Evolutionary conservation across 2,797 vertebrate species (phyloP).

Genomic region (Sebastes elongatus): DNA sequence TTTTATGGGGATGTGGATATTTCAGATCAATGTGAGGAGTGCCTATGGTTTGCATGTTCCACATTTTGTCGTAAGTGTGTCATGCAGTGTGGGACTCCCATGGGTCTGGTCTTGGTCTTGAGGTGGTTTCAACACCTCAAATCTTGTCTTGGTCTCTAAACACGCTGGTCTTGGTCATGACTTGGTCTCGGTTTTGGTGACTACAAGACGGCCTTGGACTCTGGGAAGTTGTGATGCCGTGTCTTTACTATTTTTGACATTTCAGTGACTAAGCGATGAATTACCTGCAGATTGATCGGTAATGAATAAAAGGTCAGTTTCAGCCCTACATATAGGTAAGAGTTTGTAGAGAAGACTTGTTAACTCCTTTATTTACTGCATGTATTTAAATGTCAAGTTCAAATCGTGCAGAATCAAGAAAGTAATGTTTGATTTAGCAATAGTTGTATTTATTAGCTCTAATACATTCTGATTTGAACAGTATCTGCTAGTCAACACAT

Average conservation of each 20-base stretch:
- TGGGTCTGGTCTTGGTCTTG: too few species aligned
- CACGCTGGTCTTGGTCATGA: too few species aligned
- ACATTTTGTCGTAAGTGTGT: too few species aligned
- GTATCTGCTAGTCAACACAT: not conserved
- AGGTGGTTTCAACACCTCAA: too few species aligned
- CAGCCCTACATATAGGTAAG: not conserved
- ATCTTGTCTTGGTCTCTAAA: too few species aligned
- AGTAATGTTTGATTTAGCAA: not conserved
- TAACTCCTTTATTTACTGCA: not conserved
- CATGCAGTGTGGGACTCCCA: too few species aligned
- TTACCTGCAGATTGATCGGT: not conserved
- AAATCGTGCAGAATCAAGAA: not conserved
- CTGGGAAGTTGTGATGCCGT: not conserved
- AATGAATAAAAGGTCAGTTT: not conserved
- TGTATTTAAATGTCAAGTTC: not conserved
- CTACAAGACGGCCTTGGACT: not conserved
- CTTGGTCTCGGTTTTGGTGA: too few species aligned
- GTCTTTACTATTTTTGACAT: not conserved
- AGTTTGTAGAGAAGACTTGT: not conserved
- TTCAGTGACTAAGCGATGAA: not conserved
- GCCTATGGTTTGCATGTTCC: too few species aligned
- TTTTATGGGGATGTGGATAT: too few species aligned
- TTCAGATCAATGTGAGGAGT: too few species aligned
- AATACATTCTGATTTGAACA: conserved; percentile 3
- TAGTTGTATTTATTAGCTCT: not conserved